phyloP scores from a whole-genome alignment of 2,797 vertebrate genomes.

The Simalia tracyae region DNA sequence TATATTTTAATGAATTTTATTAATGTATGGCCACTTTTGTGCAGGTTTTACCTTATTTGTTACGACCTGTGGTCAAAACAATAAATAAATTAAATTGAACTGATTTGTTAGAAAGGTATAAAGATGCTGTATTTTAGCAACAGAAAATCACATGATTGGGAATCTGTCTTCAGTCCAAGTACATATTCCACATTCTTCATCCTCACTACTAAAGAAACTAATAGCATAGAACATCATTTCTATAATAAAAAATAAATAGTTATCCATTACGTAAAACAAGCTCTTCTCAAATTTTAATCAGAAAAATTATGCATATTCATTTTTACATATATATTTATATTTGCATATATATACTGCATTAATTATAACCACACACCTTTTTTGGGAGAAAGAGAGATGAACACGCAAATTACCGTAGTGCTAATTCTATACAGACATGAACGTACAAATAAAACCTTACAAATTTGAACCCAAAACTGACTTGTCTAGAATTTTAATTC shows the following conservation, averaged over 20 bases:
- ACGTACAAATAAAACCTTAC: background rate
- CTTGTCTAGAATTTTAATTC: slow-evolving; percentile 2
- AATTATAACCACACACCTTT: background rate
- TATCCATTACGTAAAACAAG: background rate
- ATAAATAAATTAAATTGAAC: background rate
- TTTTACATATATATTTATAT: background rate
- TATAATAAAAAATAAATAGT: background rate
- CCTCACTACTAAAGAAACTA: background rate
- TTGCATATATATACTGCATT: background rate
- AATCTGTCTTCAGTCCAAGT: background rate
- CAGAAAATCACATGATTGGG: background rate
- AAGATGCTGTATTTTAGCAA: background rate
- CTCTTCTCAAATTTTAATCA: background rate
- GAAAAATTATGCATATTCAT: background rate
- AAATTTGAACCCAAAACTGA: background rate
- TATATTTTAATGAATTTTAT: no score
- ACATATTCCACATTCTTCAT: background rate
- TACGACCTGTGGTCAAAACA: background rate
- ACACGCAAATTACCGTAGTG: background rate
- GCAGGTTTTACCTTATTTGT: no score
- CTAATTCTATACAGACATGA: background rate
- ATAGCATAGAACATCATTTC: background rate
- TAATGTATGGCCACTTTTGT: no score
- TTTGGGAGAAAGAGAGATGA: slow-evolving; percentile 2
- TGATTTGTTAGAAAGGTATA: background rate